Base-by-base conservation (phyloP, 2,888 invertebrate species). In the Diadegma fenestrale region DNA sequence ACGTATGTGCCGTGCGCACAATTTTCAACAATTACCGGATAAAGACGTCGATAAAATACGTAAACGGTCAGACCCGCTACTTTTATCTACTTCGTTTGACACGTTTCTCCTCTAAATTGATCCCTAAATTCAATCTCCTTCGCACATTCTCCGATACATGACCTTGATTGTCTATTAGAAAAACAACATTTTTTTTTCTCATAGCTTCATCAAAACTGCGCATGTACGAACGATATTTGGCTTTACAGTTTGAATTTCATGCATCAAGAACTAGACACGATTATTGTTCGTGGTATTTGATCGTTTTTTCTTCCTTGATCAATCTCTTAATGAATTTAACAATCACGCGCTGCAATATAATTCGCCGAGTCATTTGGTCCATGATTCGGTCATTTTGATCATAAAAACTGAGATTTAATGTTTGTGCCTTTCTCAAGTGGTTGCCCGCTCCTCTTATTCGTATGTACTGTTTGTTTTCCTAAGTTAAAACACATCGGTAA, bases 401-500 rank as follows among this genome's bases (percentile, higher is more conserved):
- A 26, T 26, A 22, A 19, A 22, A 54, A 54, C 14, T 37, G 19
- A 12, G 26, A 43, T 22, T 45, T 26, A n/a, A 17, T 58, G 22
- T 17, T 8, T 10, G 26, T 26, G 54, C 41, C 73, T 43, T 54
- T 1, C 22, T 19, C 17, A 22, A 12, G 7, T 17, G 19, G 6
- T 37, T 37, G 12, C 51, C 33, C 10, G n/a, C 19, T 12, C 10
- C 33, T 51, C 30, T 10, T 19, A 8, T 33, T 51, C 33, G 30
- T 26, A 33, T 19, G 48, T 22, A 10, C 26, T 8, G 19, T 26
- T 48, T 51, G 14, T 45, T 69, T 66, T 61, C 51, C 37, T 10
- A 83, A 63, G 48, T 78, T 73, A 63, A 79, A 83, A 81, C 58
- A 84, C 75, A 72, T 78, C 61, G 73, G 43, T 73, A 73, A 85